Evolutionary conservation across 2,797 vertebrate genomes (phyloP), one percentile per base, ranked within the genome.

Genomic region (Platalea minor): DNA sequence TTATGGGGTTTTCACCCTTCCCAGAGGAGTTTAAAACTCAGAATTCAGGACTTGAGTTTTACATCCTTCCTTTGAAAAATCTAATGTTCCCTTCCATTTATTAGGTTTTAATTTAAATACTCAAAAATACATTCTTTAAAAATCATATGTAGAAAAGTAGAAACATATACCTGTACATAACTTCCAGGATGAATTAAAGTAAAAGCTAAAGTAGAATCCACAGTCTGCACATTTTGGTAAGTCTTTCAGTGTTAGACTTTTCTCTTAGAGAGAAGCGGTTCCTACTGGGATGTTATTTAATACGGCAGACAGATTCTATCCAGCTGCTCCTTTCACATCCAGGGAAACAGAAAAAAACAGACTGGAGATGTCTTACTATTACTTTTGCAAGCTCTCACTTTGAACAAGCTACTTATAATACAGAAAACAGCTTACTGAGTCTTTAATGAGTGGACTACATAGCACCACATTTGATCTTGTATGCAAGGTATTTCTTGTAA

Each of bases 261-360:
- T 15, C 64, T 79, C 65, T 68, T 21, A 74, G 3, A 39, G 41
- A 45, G 45, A 94, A 78, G 45, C 0, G 0, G 31, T 72, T 94
- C 69, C 67, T 73, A 33, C 46, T 74, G 91, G 61, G 73, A 94
- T 89, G 69, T 76, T 89, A 85, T 90, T 91, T 92, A 94, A 84
- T 68, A 77, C 17, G 59, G 88, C 33, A 91, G 59, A 63, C 60
- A 73, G 41, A 39, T 76, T 93, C 65, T 91, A 94, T 59, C 67
- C 85, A 97, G 90, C 56, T 95, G 74, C 81, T 92, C 48, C 85
- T 92, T 94, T 96, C 92, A 91, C 63, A 56, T 64, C 31, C 57
- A 79, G 54, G 63, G 41, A 93, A 94, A 87, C 46, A 85, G 46
- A 67, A 82, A 87, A 63, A 63, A 88, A 35, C 16, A 50, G 75